Base-by-base conservation (phyloP, 1,140 invertebrate genomes). In the Orius insidiosus region DNA sequence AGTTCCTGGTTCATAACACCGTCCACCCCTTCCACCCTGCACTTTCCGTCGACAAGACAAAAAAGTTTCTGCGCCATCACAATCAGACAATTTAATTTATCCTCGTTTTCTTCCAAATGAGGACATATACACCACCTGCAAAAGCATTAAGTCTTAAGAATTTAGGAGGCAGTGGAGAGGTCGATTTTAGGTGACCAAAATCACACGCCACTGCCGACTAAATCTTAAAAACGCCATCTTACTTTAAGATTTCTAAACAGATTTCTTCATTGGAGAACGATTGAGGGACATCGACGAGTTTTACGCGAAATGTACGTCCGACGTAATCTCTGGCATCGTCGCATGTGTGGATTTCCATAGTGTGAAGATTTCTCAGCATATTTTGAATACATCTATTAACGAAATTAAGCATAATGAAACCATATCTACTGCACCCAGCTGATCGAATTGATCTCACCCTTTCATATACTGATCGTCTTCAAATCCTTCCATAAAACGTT, bases 1-100 rank as follows among this genome's bases (percentile, higher is more conserved):
- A 94, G 65, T 64, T 98, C 94, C 58, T 98, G 94, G 69, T 90
- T 87, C 86, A 95, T 95, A 1, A 92, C 79, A 45, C 80, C 75
- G 66, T 98, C 95, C 1, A 77, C 76, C 53, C 80, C 85, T 67
- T 98, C 95, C 7, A 76, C 63, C 51, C 76, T 74, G 62, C 80
- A 85, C 59, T 88, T 85, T 51, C 83, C 80, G 62, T 85, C 76
- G 0, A 80, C 81, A 53, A 88, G 74, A 47, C 75, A 70, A 63
- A 84, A 97, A 24, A 98, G 62, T 63, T 98, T 98, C 59, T 87
- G 80, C 0, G 82, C 74, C 88, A 97, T 96, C 51, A 82, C 79
- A 0, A 78, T 68, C 4, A 88, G 59, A 13, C 78, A 60, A 55
- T 86, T 68, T 57, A 85, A 85, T 62, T 88, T 89, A 48, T 88